Evolutionary conservation across 2,797 vertebrate genomes (phyloP).

Genomic region (Knipowitschia caucasica): DNA sequence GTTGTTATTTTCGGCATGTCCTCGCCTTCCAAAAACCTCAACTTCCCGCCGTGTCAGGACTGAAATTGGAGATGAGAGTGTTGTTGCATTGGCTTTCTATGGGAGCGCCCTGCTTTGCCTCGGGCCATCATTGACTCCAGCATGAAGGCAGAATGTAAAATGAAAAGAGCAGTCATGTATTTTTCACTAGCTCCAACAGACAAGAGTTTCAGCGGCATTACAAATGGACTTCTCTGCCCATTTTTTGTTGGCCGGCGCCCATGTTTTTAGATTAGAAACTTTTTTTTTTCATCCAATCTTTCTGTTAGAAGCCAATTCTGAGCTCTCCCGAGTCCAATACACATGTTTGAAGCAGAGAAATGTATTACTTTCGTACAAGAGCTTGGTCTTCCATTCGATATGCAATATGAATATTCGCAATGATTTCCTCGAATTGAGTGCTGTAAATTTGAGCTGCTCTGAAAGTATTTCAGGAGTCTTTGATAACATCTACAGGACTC

Average conservation of each 20-base stretch:
- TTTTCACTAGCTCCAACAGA: slow-evolving; percentile 74
- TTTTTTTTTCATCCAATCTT: slow-evolving; percentile 41
- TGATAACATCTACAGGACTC: too few relatives aligned
- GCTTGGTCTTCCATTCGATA: slow-evolving; percentile 16
- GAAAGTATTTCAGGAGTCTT: not conserved
- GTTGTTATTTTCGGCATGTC: slow-evolving; percentile 34
- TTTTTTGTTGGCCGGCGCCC: slow-evolving; percentile 57
- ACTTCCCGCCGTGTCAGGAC: slow-evolving; percentile 49
- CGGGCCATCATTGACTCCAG: slow-evolving; percentile 70
- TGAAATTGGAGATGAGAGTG: slow-evolving; percentile 58
- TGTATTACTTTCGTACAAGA: slow-evolving; percentile 24
- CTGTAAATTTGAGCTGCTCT: slow-evolving; percentile 39
- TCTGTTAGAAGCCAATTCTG: slow-evolving; percentile 38
- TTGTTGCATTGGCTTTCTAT: slow-evolving; percentile 57
- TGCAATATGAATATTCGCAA: slow-evolving; percentile 30
- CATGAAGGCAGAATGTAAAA: slow-evolving; percentile 74
- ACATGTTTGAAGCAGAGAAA: slow-evolving; percentile 32
- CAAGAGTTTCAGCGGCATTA: slow-evolving; percentile 69
- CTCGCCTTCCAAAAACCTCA: slow-evolving; percentile 39
- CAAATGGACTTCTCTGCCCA: slow-evolving; percentile 62
- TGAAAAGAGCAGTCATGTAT: slow-evolving; percentile 75
- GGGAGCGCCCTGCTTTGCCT: slow-evolving; percentile 56
- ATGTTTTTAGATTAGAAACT: slow-evolving; percentile 68
- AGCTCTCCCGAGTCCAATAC: slow-evolving; percentile 27
- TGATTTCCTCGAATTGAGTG: slow-evolving; percentile 38